Evolutionary conservation across 1,140 invertebrate species (phyloP).

Genomic region (Stegodyphus mimosarum): DNA sequence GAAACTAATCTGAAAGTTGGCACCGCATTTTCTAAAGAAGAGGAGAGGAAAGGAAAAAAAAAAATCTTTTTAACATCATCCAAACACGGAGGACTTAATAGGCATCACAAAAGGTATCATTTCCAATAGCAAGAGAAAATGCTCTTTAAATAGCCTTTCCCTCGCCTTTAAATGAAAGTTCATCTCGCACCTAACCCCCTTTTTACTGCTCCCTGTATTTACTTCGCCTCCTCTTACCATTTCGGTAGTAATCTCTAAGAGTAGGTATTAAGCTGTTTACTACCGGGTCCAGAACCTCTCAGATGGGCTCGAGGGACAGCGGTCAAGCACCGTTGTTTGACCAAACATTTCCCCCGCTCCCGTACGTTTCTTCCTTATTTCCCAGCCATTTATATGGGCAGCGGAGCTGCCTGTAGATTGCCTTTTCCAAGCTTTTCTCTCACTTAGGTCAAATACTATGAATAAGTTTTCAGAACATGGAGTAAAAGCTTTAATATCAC

Average conservation of each 20-base stretch:
- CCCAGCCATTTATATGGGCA: neutral
- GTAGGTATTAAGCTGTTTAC: conserved; percentile 60
- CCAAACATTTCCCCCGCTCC: conserved; percentile 26
- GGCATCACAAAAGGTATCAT: conserved; percentile 34
- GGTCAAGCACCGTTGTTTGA: conserved; percentile 60
- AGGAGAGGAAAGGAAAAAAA: no score
- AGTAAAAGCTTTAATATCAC: no score
- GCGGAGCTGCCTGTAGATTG: conserved; percentile 28
- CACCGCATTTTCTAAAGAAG: no score
- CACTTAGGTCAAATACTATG: no score
- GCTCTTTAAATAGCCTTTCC: conserved; percentile 49
- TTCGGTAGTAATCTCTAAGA: conserved; percentile 54
- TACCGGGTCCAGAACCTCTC: conserved; percentile 48
- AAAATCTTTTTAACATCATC: no score
- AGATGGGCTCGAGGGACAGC: conserved; percentile 35
- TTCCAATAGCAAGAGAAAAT: conserved; percentile 45
- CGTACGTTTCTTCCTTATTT: neutral
- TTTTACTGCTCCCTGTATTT: conserved; percentile 25
- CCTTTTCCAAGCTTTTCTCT: neutral
- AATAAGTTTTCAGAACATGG: no score
- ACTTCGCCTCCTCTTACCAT: conserved; percentile 7
- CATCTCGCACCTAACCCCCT: conserved; percentile 7
- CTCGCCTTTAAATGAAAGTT: conserved; percentile 52
- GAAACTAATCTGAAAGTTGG: no score
- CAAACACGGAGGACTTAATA: conserved; percentile 18